Evolutionary conservation across 1,140 invertebrate genomes (phyloP).

Genomic region (Bombus terrestris): DNA sequence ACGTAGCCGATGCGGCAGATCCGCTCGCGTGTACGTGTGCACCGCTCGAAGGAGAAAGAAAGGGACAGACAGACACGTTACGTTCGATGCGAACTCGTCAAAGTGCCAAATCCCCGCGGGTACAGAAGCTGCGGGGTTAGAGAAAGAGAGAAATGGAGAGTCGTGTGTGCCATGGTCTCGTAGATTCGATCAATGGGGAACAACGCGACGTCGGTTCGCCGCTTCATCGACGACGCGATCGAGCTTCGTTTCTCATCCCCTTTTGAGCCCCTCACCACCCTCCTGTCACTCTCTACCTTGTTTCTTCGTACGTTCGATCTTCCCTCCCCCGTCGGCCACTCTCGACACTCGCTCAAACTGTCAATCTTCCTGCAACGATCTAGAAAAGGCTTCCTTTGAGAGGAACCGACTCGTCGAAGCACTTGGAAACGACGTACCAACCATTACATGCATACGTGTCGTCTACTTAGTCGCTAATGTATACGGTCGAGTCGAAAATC

Average conservation of each 20-base stretch:
- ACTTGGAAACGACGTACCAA: slow-evolving; percentile 21
- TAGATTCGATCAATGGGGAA: slow-evolving; percentile 64
- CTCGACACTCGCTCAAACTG: background rate
- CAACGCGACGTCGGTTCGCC: slow-evolving; percentile 57
- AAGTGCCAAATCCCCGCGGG: slow-evolving; percentile 64
- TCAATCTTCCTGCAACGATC: slow-evolving; percentile 38
- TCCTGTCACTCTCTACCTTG: background rate
- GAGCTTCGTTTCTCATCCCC: slow-evolving; percentile 42
- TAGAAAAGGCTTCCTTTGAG: slow-evolving; percentile 35
- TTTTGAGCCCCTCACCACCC: background rate
- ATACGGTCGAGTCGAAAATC: background rate
- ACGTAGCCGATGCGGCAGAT: background rate
- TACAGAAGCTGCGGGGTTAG: slow-evolving; percentile 37
- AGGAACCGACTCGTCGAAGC: slow-evolving; percentile 5
- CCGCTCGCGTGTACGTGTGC: background rate
- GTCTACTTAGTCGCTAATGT: slow-evolving; percentile 4
- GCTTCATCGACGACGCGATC: slow-evolving; percentile 67
- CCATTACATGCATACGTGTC: slow-evolving; percentile 8
- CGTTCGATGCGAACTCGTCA: slow-evolving; percentile 61
- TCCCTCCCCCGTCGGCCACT: background rate
- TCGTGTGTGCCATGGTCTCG: slow-evolving; percentile 42
- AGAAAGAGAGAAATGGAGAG: slow-evolving; percentile 17
- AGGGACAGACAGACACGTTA: slow-evolving; percentile 10
- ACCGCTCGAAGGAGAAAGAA: background rate
- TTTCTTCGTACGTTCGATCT: slow-evolving; percentile 3